A percentile compares a stretch with the other conserved stretches of the same genome.
These are phyloP conservation scores for Synanceia verrucosa DNA, from an alignment of 2,797 vertebrate genomes.

Conservation along the genomic window DNA sequence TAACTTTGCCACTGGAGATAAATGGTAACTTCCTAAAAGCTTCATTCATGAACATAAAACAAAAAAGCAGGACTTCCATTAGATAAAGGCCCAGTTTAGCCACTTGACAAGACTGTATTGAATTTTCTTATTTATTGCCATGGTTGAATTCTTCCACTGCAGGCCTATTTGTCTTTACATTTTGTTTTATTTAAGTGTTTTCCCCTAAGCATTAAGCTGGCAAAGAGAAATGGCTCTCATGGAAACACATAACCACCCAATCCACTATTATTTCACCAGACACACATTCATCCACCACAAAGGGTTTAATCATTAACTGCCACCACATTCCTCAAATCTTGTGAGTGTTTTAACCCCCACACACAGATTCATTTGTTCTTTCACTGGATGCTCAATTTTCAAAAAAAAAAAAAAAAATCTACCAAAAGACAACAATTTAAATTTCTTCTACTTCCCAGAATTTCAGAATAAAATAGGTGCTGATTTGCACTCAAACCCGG, in stretches of 20 bases:
- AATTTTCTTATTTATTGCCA: background rate
- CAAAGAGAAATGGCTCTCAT: background rate
- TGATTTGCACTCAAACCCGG: background rate
- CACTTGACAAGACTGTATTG: background rate
- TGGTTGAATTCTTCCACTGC: background rate
- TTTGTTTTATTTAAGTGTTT: too few relatives aligned
- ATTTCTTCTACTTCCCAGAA: too few relatives aligned
- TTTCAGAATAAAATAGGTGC: too few relatives aligned
- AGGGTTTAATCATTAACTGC: constrained; percentile 29
- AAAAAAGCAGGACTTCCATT: constrained; percentile 9
- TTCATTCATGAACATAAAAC: constrained; percentile 45
- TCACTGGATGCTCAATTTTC: background rate
- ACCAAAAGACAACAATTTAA: background rate
- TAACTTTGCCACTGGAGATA: constrained; percentile 40
- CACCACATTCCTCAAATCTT: constrained; percentile 20
- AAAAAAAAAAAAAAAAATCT: background rate
- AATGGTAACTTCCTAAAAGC: constrained; percentile 54
- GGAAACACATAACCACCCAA: background rate
- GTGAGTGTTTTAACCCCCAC: background rate
- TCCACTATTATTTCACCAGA: background rate
- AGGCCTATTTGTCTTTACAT: background rate
- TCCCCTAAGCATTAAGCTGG: background rate
- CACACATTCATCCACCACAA: background rate
- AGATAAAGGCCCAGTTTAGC: background rate
- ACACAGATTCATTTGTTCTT: background rate